Percentiles rank a stretch among this genome's conserved stretches.
Evolutionary conservation across 2,888 invertebrate species (phyloP).

Genomic region (Deilephila porcellus): DNA sequence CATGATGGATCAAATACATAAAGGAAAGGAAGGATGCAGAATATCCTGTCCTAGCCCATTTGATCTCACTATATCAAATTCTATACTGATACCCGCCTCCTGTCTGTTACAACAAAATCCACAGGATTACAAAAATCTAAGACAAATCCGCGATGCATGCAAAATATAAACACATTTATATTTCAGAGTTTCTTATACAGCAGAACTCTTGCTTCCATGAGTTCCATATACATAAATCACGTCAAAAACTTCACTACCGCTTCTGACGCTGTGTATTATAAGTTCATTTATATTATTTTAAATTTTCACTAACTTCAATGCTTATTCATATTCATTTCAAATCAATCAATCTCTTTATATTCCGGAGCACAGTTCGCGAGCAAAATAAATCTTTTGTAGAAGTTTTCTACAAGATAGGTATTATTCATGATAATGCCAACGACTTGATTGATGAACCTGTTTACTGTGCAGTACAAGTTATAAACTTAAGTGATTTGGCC

Average conservation of each 20-base stretch:
- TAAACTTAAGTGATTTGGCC: conserved; percentile 21
- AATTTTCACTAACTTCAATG: neutral
- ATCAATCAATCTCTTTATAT: conserved; percentile 80
- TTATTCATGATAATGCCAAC: conserved; percentile 80
- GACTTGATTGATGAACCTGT: conserved; percentile 77
- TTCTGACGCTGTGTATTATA: neutral
- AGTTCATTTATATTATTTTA: conserved; percentile 6
- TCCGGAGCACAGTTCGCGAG: conserved; percentile 62
- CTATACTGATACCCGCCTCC: too few relatives aligned
- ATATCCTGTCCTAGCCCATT: too few relatives aligned
- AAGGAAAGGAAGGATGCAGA: too few relatives aligned
- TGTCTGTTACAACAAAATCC: too few relatives aligned
- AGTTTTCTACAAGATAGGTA: conserved; percentile 76
- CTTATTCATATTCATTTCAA: conserved; percentile 70
- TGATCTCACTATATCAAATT: too few relatives aligned
- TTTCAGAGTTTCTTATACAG: neutral
- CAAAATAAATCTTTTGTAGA: conserved; percentile 81
- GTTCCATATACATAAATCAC: neutral
- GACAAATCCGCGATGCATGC: neutral
- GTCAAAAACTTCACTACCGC: neutral
- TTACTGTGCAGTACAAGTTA: conserved; percentile 39
- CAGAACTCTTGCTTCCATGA: neutral
- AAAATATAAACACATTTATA: neutral
- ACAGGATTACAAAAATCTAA: neutral
- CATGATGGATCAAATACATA: too few relatives aligned